Evolutionary conservation across 1,140 invertebrate species (phyloP), one percentile per base, ranked within the genome.

Genomic region (Ceratitis capitata): DNA sequence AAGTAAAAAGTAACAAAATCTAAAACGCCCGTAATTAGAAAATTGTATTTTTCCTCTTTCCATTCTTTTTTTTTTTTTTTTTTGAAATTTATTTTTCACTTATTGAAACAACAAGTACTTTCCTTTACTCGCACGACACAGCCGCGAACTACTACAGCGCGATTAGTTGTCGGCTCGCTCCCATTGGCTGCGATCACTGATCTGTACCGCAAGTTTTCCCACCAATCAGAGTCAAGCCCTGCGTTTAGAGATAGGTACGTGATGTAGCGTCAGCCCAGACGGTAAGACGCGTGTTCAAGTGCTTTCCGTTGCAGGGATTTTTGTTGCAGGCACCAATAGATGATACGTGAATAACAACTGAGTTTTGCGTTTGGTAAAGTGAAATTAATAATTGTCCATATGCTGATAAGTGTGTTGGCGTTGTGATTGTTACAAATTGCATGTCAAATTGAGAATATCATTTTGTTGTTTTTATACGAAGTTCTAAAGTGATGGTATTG

Each of bases 1-100:
- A 78, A 23, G 19, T 39, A 78, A 45, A n/a, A 78, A 78, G 69
- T 78, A 78, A 78, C 35, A 78, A 78, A 78, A 78, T 45, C 45
- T 47, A 26, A 78, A 78, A 78, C n/a, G 69, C 42, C 7, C 26
- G 69, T 78, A 78, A 78, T 78, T 78, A 78, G 69, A 78, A 78
- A 47, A 47, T 45, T 78, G n/a, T 47, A 78, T 35, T 78, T 78
- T 78, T 78, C 69, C 9, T 2, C 69, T 45, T 78, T 78, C 19
- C 23, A 23, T 26, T 61, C 5, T 61, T 61, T 61, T 61, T 61
- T 19, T 53, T 53, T 53, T 53, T 19, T 53, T 53, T 12, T 53
- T 53, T 53, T 19, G 16, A 53, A 10, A 16, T 12, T 53, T 53
- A 4, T 19, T 19, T 53, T 53, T 0, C 51, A n/a, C n/a, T n/a